Evolutionary conservation across 1,140 invertebrate genomes (phyloP).

Genomic region (Idris sp.): DNA sequence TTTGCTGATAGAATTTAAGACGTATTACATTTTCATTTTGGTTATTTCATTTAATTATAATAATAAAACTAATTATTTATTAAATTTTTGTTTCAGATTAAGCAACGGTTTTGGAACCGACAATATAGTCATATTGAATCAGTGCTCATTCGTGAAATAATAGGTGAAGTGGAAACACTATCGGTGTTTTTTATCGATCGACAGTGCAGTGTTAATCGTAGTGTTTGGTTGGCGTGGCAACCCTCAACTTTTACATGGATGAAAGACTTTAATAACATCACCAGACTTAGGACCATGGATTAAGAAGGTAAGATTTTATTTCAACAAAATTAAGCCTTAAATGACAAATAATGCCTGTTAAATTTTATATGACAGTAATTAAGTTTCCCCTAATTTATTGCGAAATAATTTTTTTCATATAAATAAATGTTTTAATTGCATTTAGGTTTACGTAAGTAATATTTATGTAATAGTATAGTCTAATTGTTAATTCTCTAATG

Average conservation of each 20-base stretch:
- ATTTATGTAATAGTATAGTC: too few relatives aligned
- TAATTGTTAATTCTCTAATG: too few relatives aligned
- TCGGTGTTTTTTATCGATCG: conserved; percentile 63
- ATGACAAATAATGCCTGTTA: conserved; percentile 33
- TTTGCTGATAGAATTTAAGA: too few relatives aligned
- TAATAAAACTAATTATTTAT: too few relatives aligned
- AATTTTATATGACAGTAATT: not conserved
- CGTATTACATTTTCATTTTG: too few relatives aligned
- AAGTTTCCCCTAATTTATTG: conserved; percentile 15
- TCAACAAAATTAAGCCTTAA: conserved; percentile 26
- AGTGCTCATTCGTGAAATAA: conserved; percentile 54
- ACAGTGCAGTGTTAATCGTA: conserved; percentile 65
- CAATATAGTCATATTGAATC: conserved; percentile 19
- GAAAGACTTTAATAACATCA: conserved; percentile 49
- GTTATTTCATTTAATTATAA: too few relatives aligned
- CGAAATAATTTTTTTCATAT: not conserved
- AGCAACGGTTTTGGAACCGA: conserved; percentile 3
- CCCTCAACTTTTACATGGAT: conserved; percentile 45
- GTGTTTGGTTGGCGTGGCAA: conserved; percentile 64
- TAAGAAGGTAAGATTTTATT: conserved; percentile 55
- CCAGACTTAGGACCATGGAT: conserved; percentile 42
- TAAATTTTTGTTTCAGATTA: conserved; percentile 29
- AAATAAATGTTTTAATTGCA: too few relatives aligned
- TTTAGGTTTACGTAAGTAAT: too few relatives aligned
- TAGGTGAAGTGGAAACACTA: conserved; percentile 61